These are phyloP conservation scores for Apotomis betuletana DNA, from an alignment of 2,888 invertebrate species.

Conservation along the genomic window DNA sequence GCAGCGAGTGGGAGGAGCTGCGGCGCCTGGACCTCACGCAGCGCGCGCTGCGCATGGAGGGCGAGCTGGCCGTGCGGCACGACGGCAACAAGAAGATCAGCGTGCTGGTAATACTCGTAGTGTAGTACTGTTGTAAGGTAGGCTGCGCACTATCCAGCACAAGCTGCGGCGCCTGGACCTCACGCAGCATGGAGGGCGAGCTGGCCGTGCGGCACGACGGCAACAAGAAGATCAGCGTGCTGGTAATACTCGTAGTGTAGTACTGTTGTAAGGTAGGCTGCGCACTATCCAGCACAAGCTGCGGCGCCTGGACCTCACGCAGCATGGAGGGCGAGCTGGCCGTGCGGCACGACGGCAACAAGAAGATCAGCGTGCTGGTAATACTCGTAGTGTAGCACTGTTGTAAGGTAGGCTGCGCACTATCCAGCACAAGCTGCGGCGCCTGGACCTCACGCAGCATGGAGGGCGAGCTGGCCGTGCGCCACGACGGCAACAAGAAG, in stretches of 20 bases:
- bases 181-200: slow-evolving; percentile 63
- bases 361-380: slow-evolving; percentile 70
- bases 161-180: slow-evolving; percentile 70
- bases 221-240: slow-evolving; percentile 68
- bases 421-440: slow-evolving; percentile 69
- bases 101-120: slow-evolving; percentile 62
- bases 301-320: slow-evolving; percentile 62
- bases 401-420: slow-evolving; percentile 6
- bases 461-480: slow-evolving; percentile 68
- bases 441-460: slow-evolving; percentile 62
- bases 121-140: too few species aligned
- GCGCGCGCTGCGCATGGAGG: slow-evolving; percentile 65
- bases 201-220: slow-evolving; percentile 67
- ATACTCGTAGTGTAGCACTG: slow-evolving; percentile 42
- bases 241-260: slow-evolving; percentile 54
- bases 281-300: slow-evolving; percentile 67
- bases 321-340: slow-evolving; percentile 67
- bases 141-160: slow-evolving; percentile 58
- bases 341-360: slow-evolving; percentile 67
- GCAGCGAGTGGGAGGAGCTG: slow-evolving; percentile 68
- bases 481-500: slow-evolving; percentile 71
- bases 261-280: too few species aligned
- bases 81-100: slow-evolving; percentile 70
- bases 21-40: slow-evolving; percentile 62
- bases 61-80: slow-evolving; percentile 65